These are phyloP conservation scores for Micromesistius poutassou DNA, from an alignment of 2,797 vertebrate genomes.

Conservation along the genomic window DNA sequence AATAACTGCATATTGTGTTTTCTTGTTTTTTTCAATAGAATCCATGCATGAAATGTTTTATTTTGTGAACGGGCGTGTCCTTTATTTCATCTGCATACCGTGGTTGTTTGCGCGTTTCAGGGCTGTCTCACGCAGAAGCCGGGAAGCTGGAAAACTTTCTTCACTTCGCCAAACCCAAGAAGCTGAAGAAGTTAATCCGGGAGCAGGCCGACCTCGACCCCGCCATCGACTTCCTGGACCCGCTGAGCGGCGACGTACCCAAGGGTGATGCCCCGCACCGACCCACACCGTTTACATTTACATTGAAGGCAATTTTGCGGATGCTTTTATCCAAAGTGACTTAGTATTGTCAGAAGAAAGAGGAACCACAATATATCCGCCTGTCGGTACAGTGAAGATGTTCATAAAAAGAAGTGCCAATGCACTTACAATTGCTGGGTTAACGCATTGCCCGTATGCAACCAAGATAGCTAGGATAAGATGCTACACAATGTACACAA, in stretches of 20 bases:
- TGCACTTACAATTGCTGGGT: too few relatives aligned
- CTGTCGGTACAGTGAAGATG: too few relatives aligned
- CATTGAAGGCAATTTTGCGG: too few relatives aligned
- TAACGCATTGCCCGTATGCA: too few relatives aligned
- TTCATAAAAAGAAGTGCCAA: too few relatives aligned
- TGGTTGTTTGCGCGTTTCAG: constrained; percentile 53
- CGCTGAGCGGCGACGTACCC: constrained; percentile 84
- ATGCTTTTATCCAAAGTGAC: too few relatives aligned
- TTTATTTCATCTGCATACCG: neutral
- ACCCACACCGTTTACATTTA: constrained; percentile 44
- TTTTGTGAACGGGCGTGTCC: neutral
- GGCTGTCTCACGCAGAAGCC: constrained; percentile 80
- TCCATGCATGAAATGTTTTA: neutral
- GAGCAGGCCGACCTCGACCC: constrained; percentile 83
- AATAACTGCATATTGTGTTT: too few relatives aligned
- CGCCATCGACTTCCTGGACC: constrained; percentile 86
- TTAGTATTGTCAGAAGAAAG: too few relatives aligned
- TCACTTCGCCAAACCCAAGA: constrained; percentile 80
- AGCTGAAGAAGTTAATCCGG: constrained; percentile 78
- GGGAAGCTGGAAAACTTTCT: constrained; percentile 83
- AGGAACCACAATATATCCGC: too few relatives aligned
- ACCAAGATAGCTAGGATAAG: too few relatives aligned
- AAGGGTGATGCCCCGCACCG: constrained; percentile 76
- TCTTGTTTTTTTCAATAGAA: neutral
- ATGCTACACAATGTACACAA: too few relatives aligned